Conservation (phyloP, 1,140 invertebrate species). For the Bombus turneri region DNA sequence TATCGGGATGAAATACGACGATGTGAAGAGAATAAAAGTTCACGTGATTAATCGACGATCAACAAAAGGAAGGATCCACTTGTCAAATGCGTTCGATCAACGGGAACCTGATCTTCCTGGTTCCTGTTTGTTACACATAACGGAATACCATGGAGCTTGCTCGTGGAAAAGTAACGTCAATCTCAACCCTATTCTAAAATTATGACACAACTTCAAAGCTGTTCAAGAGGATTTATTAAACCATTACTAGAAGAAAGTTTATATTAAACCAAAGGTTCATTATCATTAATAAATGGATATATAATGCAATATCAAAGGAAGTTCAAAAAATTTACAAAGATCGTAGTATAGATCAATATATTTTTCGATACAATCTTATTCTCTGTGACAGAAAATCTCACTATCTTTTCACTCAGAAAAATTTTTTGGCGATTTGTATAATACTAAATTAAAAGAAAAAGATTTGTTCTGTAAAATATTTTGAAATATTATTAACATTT, state of each 20-base stretch:
- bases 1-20: neutral
- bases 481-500: neutral
- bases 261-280: too few species aligned
- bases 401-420: neutral
- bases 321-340: neutral
- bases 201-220: neutral
- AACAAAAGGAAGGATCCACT: constrained; percentile 34
- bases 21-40: constrained; percentile 17
- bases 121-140: constrained; percentile 30
- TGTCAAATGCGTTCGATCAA: constrained; percentile 25
- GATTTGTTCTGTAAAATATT: neutral
- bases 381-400: too few species aligned
- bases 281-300: too few species aligned
- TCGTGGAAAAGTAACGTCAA: neutral
- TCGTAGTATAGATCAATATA: neutral
- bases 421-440: neutral
- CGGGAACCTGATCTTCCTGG: constrained; percentile 37
- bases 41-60: constrained; percentile 38
- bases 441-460: neutral
- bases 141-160: neutral
- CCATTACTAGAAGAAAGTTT: neutral
- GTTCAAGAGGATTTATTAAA: neutral
- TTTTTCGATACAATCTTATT: too few species aligned
- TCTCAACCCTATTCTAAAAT: neutral
- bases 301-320: neutral